Evolutionary conservation across 2,888 invertebrate genomes (phyloP), one percentile per base, ranked within the genome.

Genomic region (Aquatica leii): DNA sequence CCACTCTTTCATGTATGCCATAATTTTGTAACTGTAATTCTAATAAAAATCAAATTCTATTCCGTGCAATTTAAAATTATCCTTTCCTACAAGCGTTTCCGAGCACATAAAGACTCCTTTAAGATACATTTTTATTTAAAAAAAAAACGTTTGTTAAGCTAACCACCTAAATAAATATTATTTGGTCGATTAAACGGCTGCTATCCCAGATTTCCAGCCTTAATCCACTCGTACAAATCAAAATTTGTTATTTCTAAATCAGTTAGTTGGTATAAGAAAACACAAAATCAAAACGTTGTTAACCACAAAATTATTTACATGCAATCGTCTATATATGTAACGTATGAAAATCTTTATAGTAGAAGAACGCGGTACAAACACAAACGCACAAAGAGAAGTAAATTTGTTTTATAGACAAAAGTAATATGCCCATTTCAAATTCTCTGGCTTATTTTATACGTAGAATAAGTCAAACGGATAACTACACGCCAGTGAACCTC

Each of bases 401-500:
- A 46, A 46, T 20, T 41, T 41, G 14, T 15, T 41, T 41, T 41
- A 41, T 41, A 41, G 41, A 15, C 37, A 37, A 37, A 37, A 37
- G 37, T 37, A 41, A 41, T 46, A 46, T 46, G 46, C 17, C 46
- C 46, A 46, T 46, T 46, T 46, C 46, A 18, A 11, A 20, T 46
- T 46, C 18, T 46, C 18, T n/a, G 11, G 46, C 46, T 20, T 46
- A 20, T 46, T 41, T 41, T 41, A 46, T 46, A 46, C 46, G 46
- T 46, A 46, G 18, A 46, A 46, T 46, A 46, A 18, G 46, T 46
- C 46, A 46, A 17, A 46, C 18, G 46, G 46, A 17, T 46, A 46
- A 46, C 46, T 46, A 46, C 46, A 46, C 46, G 18, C 46, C 46
- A 46, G 46, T 46, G 46, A 46, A 46, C 46, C 46, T 18, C 18